Evolutionary conservation across 1,140 invertebrate species (phyloP).

Genomic region (Magallana gigas): DNA sequence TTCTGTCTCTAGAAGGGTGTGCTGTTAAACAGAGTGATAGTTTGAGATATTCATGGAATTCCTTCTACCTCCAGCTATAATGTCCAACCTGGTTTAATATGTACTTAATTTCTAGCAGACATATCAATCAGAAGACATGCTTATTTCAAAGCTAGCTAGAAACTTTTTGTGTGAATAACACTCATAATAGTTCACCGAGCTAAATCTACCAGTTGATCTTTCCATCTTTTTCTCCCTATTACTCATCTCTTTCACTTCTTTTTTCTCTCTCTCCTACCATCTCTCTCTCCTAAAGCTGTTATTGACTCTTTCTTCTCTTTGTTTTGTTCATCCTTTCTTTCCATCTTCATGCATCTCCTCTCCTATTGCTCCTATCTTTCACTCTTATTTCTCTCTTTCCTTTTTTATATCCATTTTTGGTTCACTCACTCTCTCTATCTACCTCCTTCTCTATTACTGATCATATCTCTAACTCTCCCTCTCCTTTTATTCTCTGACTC

Average conservation of each 20-base stretch:
- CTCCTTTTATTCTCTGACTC: neutral
- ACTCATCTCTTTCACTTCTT: neutral
- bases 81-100: no score
- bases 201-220: no score
- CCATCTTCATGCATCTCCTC: no score
- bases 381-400: no score
- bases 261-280: neutral
- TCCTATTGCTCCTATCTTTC: no score
- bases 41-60: no score
- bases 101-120: neutral
- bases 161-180: neutral
- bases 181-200: neutral
- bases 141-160: neutral
- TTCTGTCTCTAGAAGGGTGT: constrained; percentile 82
- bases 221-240: no score
- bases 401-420: neutral
- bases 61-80: no score
- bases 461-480: neutral
- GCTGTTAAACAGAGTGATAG: constrained; percentile 69
- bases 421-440: no score
- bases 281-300: neutral
- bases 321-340: neutral
- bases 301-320: no score
- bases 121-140: neutral
- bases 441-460: neutral